Evolutionary conservation across 2,113 vertebrate species (phyloP).

Genomic region (Sylvia atricapilla): DNA sequence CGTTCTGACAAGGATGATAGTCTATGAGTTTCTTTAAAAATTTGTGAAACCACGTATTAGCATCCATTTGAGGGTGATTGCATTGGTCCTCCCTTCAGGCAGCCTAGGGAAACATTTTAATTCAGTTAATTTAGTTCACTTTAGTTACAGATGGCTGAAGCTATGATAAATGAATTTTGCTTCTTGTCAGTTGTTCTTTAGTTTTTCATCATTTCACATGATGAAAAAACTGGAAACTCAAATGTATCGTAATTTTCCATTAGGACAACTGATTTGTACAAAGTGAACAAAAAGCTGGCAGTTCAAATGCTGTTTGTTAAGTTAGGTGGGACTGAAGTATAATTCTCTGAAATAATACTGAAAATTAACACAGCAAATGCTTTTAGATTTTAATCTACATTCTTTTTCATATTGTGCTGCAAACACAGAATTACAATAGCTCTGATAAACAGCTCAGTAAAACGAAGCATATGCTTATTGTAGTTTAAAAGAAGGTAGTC

Average conservation of each 20-base stretch:
- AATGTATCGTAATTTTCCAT: not conserved
- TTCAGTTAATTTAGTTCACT: conserved; percentile 11
- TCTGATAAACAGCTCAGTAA: not conserved
- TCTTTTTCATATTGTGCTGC: not conserved
- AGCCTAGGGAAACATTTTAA: conserved; percentile 5
- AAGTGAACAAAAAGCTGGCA: not conserved
- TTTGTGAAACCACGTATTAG: not conserved
- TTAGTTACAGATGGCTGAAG: not conserved
- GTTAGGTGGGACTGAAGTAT: not conserved
- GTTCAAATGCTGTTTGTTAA: not conserved
- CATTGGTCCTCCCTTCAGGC: not conserved
- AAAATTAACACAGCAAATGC: not conserved
- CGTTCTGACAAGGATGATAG: not conserved
- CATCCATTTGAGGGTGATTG: not conserved
- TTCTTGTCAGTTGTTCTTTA: not conserved
- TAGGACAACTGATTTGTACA: not conserved
- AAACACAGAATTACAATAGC: not conserved
- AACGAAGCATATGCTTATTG: not conserved
- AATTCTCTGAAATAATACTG: not conserved
- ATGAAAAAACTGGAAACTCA: not conserved
- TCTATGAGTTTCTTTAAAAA: not conserved
- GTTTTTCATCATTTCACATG: not conserved
- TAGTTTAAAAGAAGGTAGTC: not conserved
- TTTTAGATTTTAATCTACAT: not conserved
- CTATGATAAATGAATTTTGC: not conserved